Conservation (phyloP, 2,113 vertebrate species). For the Podilymbus podiceps region DNA sequence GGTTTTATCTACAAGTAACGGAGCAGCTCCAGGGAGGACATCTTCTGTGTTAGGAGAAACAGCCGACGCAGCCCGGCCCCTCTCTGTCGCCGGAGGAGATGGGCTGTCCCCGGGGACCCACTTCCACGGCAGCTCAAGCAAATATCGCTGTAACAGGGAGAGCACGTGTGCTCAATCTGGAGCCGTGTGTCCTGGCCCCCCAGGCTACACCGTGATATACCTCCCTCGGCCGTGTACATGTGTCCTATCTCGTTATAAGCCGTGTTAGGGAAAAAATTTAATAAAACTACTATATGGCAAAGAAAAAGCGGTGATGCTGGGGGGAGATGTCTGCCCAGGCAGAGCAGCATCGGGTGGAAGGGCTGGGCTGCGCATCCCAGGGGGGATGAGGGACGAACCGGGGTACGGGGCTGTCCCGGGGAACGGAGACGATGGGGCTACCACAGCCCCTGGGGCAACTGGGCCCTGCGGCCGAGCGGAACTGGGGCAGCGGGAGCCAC, state of each 20-base stretch:
- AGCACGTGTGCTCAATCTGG: neutral
- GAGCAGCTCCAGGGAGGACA: neutral
- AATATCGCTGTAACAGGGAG: neutral
- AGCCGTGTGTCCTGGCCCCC: neutral
- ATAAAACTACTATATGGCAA: neutral
- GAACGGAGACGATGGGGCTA: neutral
- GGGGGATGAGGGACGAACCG: rapidly evolving
- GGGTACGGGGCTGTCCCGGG: neutral
- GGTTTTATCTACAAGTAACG: neutral
- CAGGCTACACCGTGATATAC: neutral
- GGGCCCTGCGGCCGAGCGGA: rapidly evolving
- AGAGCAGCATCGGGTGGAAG: neutral
- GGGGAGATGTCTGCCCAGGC: neutral
- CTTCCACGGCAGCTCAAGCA: neutral
- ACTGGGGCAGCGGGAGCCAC: neutral
- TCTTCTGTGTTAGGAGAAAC: neutral
- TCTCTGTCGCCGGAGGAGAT: neutral
- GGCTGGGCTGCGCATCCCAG: neutral
- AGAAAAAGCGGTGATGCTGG: neutral
- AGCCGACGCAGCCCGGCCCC: neutral
- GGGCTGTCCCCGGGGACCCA: neutral
- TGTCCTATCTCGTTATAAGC: neutral
- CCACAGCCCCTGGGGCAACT: neutral
- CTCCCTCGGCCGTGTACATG: neutral
- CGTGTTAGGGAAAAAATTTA: neutral